Base-by-base conservation (phyloP, 1,140 invertebrate species). In the Contarinia nasturtii region DNA sequence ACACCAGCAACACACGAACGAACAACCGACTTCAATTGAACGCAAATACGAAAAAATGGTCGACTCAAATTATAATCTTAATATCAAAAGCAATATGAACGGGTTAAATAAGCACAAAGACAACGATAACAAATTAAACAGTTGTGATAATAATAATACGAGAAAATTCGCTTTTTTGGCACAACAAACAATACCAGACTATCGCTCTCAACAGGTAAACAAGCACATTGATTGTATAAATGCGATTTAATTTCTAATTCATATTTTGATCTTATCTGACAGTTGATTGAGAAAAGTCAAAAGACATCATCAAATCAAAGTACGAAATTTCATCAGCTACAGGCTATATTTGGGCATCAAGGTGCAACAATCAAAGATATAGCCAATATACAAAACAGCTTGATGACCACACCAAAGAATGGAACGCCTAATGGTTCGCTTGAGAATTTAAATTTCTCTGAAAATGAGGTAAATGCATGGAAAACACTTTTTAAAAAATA, bases 101-200 rank as follows among this genome's bases (percentile, higher is more conserved):
- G 11, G n/a, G 8, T 33, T 21, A 21, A 45, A 8, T 38, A n/a
- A 19, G 19, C n/a, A 37, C 33, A 46, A 42, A 18, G 37, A 22
- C 7, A 47, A 42, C 14, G 21, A 47, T 41, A 21, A 42, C 8
- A 57, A 55, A 17, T 57, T 67, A 14, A 71, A 75, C 18, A 77
- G 4, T 27, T 27, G 27, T 27, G 27, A 27, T 27, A 27, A 82
- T 55, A 68, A 78, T 10, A 87, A 87, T 64, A 77, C 81, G 52
- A 80, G 78, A 65, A 89, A 88, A 66, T 86, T 86, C 63, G 80
- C 81, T 2, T 88, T 88, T 63, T 68, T 89, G 1, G 79, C 81
- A 18, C 76, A 79, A 3, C 80, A 84, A 68, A 87, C 84, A 12
- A 75, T 82, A 46, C 81, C 84, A 33, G 84, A 89, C 67, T 89